Evolutionary conservation across 2,888 invertebrate species (phyloP).

Genomic region (Drosophila barbarae): DNA sequence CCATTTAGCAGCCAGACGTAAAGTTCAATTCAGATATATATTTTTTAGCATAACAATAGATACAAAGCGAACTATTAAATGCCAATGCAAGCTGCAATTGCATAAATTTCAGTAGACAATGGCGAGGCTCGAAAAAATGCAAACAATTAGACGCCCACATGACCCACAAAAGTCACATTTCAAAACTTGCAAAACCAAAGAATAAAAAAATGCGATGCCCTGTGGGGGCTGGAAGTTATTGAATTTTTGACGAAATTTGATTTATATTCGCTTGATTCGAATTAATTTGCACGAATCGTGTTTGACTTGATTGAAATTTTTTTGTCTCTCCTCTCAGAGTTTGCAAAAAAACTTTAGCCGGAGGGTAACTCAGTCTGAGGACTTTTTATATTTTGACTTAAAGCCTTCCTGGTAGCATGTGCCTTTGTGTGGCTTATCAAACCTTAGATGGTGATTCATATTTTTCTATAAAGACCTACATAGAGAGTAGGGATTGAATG

Average conservation of each 20-base stretch:
- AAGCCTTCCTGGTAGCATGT: background rate
- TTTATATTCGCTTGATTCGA: slow-evolving; percentile 47
- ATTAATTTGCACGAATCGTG: slow-evolving; percentile 44
- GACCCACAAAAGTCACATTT: slow-evolving; percentile 42
- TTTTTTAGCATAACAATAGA: slow-evolving; percentile 50
- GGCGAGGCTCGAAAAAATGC: slow-evolving; percentile 31
- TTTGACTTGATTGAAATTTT: slow-evolving; percentile 22
- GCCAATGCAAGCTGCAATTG: slow-evolving; percentile 49
- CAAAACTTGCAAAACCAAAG: background rate
- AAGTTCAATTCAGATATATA: slow-evolving; percentile 40
- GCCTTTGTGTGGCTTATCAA: background rate
- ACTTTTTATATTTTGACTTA: slow-evolving; percentile 8
- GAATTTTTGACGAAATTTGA: slow-evolving; percentile 50
- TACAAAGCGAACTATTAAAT: slow-evolving; percentile 51
- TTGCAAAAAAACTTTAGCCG: slow-evolving; percentile 8
- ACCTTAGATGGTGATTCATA: slow-evolving; percentile 15
- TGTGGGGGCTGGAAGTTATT: slow-evolving; percentile 46
- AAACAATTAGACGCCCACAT: slow-evolving; percentile 71
- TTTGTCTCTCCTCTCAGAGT: slow-evolving; percentile 2
- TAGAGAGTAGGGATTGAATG: no score
- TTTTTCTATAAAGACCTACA: background rate
- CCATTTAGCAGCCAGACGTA: slow-evolving; percentile 49
- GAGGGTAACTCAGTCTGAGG: slow-evolving; percentile 20
- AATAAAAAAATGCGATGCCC: slow-evolving; percentile 18
- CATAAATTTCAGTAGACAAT: slow-evolving; percentile 52